Base-by-base conservation (phyloP, 2,113 vertebrate genomes). In the Pipra filicauda region DNA sequence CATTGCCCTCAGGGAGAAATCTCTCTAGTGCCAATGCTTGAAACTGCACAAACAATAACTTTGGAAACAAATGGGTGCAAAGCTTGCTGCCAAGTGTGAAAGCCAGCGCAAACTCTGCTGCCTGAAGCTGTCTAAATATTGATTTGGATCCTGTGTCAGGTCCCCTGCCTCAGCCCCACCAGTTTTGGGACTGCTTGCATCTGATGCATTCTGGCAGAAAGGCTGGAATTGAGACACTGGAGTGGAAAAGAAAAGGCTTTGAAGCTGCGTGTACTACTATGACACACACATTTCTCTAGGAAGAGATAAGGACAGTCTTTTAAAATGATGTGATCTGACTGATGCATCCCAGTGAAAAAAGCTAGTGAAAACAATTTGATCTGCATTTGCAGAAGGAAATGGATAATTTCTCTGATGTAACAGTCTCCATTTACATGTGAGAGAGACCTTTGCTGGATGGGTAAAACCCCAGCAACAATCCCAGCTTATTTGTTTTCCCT, bases 101-200 rank as follows among this genome's bases (percentile, higher is more conserved):
- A 93, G 79, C 43, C 73, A 70, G 87, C 1, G 12, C 85, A 88
- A 81, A 31, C 84, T 78, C 88, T 85, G 88, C 44, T 0, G 66
- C 86, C 93, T 57, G 84, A 96, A 96, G 84, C 55, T 95, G 88
- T 92, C 95, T 85, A 90, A 96, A 91, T 91, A 96, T 71, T 95
- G 91, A 96, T 89, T 87, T 6, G 10, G 82, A 67, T 88, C 30
- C 84, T 5, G 0, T 43, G 58, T 76, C 9, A 8, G 73, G 91
- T 95, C 76, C 65, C 78, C 82, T 78, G 76, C 58, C 72, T 73
- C 35, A 51, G 52, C 59, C 69, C 37, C 85, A 66, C 65, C 80
- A 89, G 84, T 72, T 93, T 71, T 85, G 82, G 75, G 88, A 88
- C 70, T 0, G 41, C 62, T 59, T 3, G 5, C 39, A 44, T 90